A percentile compares a stretch with the other conserved stretches of the same genome.
phyloP scores from a whole-genome alignment of 2,797 vertebrate genomes.

The Chelmon rostratus region DNA sequence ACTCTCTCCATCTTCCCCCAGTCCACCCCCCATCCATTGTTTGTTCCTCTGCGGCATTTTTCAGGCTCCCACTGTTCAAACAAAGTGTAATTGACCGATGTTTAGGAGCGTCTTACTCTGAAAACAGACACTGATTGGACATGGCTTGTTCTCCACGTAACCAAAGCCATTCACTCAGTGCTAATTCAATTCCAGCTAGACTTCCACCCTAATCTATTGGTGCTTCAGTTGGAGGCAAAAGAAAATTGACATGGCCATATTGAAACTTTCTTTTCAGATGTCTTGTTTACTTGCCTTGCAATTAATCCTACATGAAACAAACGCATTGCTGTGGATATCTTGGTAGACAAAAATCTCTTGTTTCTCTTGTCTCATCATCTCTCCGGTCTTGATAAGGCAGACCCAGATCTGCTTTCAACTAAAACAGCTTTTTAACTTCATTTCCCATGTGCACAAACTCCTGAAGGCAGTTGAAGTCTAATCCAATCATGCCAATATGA shows the following conservation, averaged over 20 bases:
- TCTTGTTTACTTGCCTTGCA: constrained; percentile 53
- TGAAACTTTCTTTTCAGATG: constrained; percentile 12
- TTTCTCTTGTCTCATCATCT: constrained; percentile 46
- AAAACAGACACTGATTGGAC: constrained; percentile 70
- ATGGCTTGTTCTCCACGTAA: constrained; percentile 64
- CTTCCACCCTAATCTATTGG: constrained; percentile 53
- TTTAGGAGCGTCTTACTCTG: constrained; percentile 67
- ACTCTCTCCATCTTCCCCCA: constrained; percentile 30
- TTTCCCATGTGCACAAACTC: constrained; percentile 49
- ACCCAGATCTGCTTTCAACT: constrained; percentile 36
- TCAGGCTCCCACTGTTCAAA: constrained; percentile 41
- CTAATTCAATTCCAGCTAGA: constrained; percentile 68
- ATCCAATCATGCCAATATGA: constrained; percentile 52
- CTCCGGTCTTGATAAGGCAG: constrained; percentile 36
- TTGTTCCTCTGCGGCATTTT: constrained; percentile 49
- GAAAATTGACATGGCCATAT: constrained; percentile 58
- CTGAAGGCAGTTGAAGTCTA: constrained; percentile 48
- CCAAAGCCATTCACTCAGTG: constrained; percentile 65
- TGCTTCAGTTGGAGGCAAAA: constrained; percentile 53
- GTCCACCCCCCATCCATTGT: constrained; percentile 39
- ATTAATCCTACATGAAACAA: constrained; percentile 49
- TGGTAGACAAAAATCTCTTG: constrained; percentile 28
- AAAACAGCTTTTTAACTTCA: constrained; percentile 60
- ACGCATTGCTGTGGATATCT: constrained; percentile 45
- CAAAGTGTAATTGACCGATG: constrained; percentile 70